These are phyloP conservation scores for Pseudorhiza aurosa DNA, from an alignment of 30 jellyfish, hydroid and myxozoan species.

Conservation along the genomic window DNA sequence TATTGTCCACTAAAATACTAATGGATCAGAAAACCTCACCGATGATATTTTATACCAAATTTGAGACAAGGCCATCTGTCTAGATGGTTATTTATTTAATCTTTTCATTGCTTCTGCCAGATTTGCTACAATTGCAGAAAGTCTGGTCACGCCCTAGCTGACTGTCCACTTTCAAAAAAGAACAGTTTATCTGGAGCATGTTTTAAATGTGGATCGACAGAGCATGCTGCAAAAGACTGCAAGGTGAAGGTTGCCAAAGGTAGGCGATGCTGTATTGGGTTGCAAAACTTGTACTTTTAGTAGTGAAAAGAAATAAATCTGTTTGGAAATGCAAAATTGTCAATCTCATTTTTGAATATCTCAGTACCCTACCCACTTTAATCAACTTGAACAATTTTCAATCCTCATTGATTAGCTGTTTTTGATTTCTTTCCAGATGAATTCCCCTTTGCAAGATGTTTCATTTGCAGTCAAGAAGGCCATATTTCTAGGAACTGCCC, in stretches of 20 bases:
- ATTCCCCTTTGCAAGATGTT: conserved; percentile 89
- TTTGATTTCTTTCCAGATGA: conserved; percentile 44
- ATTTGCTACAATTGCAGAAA: conserved; percentile 77
- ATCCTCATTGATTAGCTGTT: background rate
- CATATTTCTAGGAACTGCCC: conserved; percentile 94
- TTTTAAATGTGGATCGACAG: conserved; percentile 92
- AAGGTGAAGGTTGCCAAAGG: conserved; percentile 70
- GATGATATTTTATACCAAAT: too few relatives aligned
- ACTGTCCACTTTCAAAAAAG: conserved; percentile 57
- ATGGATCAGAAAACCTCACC: too few relatives aligned
- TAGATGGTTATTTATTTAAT: too few relatives aligned
- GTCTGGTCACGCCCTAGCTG: conserved; percentile 79
- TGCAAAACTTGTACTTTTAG: too few relatives aligned
- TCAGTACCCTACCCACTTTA: too few relatives aligned
- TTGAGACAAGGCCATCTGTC: background rate
- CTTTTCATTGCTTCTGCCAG: conserved; percentile 45
- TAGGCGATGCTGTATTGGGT: too few relatives aligned
- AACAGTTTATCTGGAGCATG: conserved; percentile 58
- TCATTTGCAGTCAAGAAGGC: conserved; percentile 84
- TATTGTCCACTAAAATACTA: too few relatives aligned
- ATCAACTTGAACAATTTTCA: too few relatives aligned
- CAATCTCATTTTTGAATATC: too few relatives aligned
- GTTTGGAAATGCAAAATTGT: too few relatives aligned
- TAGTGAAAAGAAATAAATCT: too few relatives aligned
- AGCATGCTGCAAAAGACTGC: conserved; percentile 69